Conservation (phyloP, 1,140 invertebrate species). For the Lepidurus couesii region DNA sequence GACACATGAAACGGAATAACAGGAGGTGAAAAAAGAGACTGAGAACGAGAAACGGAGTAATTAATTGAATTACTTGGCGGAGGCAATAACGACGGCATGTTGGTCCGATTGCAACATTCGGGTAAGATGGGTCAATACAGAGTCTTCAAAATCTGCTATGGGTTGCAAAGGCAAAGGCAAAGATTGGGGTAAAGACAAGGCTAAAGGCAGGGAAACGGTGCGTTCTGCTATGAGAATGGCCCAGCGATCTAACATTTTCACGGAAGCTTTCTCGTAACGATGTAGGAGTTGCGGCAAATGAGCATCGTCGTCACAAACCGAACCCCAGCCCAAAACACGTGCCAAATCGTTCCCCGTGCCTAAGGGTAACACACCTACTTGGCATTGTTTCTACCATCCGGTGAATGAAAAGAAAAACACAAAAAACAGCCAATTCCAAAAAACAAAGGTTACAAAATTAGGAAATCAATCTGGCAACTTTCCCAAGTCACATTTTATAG, state of each 20-base stretch:
- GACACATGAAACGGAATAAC: background rate
- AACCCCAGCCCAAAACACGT: slow-evolving; percentile 90
- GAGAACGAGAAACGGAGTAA: slow-evolving; percentile 31
- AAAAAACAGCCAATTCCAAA: background rate
- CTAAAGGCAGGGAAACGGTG: slow-evolving; percentile 54
- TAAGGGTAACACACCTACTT: slow-evolving; percentile 84
- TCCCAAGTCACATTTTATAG: slow-evolving; percentile 14
- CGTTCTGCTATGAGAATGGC: slow-evolving; percentile 50
- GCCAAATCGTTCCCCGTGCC: slow-evolving; percentile 95
- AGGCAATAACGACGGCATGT: slow-evolving; percentile 64
- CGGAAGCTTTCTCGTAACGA: slow-evolving; percentile 87
- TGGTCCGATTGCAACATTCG: slow-evolving; percentile 82
- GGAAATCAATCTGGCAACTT: background rate
- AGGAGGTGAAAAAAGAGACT: background rate
- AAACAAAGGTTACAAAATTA: background rate
- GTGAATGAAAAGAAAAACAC: slow-evolving; percentile 26
- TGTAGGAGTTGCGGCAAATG: slow-evolving; percentile 85
- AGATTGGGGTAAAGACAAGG: slow-evolving; percentile 47
- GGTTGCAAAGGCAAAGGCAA: slow-evolving; percentile 42
- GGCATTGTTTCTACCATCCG: slow-evolving; percentile 70
- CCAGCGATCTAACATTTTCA: slow-evolving; percentile 80
- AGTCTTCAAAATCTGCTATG: slow-evolving; percentile 65
- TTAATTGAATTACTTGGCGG: slow-evolving; percentile 58
- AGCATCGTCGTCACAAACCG: slow-evolving; percentile 89
- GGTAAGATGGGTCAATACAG: slow-evolving; percentile 70